Evolutionary conservation across 2,113 vertebrate species (phyloP), one percentile per base, ranked within the genome.

Genomic region (Brachionichthys hirsutus): DNA sequence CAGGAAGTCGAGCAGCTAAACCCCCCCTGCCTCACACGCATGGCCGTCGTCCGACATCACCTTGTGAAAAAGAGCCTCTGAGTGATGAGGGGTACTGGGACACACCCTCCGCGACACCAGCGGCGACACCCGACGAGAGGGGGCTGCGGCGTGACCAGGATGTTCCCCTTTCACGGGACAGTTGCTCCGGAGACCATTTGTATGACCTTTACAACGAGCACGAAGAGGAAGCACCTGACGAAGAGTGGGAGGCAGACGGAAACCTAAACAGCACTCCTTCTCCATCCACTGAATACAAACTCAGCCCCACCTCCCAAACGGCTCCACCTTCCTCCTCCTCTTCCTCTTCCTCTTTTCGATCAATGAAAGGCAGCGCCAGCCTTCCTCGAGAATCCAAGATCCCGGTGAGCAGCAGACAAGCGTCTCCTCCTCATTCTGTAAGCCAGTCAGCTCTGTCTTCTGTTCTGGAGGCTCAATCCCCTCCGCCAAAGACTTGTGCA

Each of bases 81-180:
- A 96, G 95, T 0, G 96, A 98, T 0, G 95, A 98, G 79, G 96
- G 96, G 52, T 97, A 96, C 89, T 96, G 97, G 95, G 97, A 98
- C 78, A 96, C 96, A 15, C 93, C 93, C 18, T 94, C 95, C 0
- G 94, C 95, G 0, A 96, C 94, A 9, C 94, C 94, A 0, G 94
- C 94, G 54, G 96, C 95, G 0, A 94, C 96, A 65, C 95, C 95
- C 0, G 95, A 96, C 45, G 96, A 96, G 3, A 76, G 88, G 2
- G 62, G 85, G 75, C 3, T 83, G 40, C 87, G 90, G 45, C 90
- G 88, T 1, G 67, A 80, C 40, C 92, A 94, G 78, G 91, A 89
- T 6, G 62, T 82, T 12, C 82, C 82, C 24, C 73, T 96, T 22
- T 91, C 92, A 17, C 90, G 94, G 49, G 95, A 97, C 54, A 96